Evolutionary conservation across 2,113 vertebrate genomes (phyloP).

Genomic region (Herpetotheres cachinnans): DNA sequence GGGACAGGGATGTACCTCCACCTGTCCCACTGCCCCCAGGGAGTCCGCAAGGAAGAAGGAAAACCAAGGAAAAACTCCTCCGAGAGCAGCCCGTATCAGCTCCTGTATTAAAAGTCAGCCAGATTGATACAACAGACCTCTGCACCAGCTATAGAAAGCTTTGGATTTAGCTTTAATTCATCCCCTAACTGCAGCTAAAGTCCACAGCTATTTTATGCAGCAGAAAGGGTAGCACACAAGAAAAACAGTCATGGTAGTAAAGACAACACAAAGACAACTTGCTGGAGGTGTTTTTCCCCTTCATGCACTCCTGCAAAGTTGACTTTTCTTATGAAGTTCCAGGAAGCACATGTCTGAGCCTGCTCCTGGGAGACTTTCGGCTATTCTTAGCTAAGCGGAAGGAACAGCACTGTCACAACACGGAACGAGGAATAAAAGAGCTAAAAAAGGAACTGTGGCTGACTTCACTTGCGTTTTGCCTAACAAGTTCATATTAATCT

Average conservation of each 20-base stretch:
- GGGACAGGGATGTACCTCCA: not conserved
- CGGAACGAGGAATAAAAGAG: slow-evolving; percentile 24
- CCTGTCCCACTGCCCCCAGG: not conserved
- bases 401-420: slow-evolving; percentile 38
- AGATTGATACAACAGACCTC: fast-evolving
- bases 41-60: not conserved
- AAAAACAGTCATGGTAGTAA: not conserved
- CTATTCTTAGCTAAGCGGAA: slow-evolving; percentile 62
- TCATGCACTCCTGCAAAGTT: not conserved
- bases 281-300: not conserved
- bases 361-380: slow-evolving; percentile 9
- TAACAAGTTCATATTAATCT: not conserved
- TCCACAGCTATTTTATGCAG: not conserved
- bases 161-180: not conserved
- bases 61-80: not conserved
- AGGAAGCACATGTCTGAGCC: not conserved
- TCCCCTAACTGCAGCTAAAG: not conserved
- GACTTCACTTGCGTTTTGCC: slow-evolving; percentile 15
- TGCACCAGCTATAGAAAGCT: not conserved
- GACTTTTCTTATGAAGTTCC: not conserved
- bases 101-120: not conserved
- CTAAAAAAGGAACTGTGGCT: not conserved
- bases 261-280: not conserved
- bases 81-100: not conserved
- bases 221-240: not conserved